Base-by-base conservation (phyloP, 2,888 invertebrate species). In the Oscheius sp. region DNA sequence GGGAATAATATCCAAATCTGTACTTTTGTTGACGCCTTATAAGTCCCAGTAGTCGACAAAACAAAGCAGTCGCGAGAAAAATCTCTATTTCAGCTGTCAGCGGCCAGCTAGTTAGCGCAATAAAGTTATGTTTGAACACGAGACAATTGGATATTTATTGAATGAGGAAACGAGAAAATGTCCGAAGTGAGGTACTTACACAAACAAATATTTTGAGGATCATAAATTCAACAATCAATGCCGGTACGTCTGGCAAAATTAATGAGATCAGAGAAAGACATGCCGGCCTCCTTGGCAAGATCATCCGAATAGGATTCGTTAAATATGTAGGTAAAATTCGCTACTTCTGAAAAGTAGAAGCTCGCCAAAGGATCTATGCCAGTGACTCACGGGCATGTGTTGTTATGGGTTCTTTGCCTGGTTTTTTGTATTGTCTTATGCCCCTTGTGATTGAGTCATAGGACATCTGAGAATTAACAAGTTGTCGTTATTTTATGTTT, bases 321-420 rank as follows among this genome's bases (percentile, higher is more conserved):
- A 29, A 66, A 66, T 7, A 25, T 16, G 29, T 66, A 66, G 52
- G 66, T 66, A n/a, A 66, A 66, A 27, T 66, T 66, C 12, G 66
- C 49, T 29, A 52, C 66, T 16, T 23, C 66, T 66, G 52, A 66
- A 66, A 66, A 49, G 23, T 23, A 45, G 12, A 63, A 45, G 9
- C 43, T 13, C 13, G 16, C 5, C 6, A 29, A 29, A 18, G 16
- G 23, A 16, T 3, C 27, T 29, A 27, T 41, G 27, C 59, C 21
- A 5, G 21, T 5, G 13, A 61, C 61, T 49, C 21, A 66, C 66
- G n/a, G 13, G 46, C 46, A 27, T 66, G 66, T 1, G 66, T 29
- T 25, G 52, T 49, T 27, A 66, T 66, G 29, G 52, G 43, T 13
- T 43, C 29, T 12, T 52, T 27, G 49, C 23, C 63, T 18, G 43